Evolutionary conservation across 2,888 invertebrate genomes (phyloP), one percentile per base, ranked within the genome.

Genomic region (Macrosiphum euphorbiae): DNA sequence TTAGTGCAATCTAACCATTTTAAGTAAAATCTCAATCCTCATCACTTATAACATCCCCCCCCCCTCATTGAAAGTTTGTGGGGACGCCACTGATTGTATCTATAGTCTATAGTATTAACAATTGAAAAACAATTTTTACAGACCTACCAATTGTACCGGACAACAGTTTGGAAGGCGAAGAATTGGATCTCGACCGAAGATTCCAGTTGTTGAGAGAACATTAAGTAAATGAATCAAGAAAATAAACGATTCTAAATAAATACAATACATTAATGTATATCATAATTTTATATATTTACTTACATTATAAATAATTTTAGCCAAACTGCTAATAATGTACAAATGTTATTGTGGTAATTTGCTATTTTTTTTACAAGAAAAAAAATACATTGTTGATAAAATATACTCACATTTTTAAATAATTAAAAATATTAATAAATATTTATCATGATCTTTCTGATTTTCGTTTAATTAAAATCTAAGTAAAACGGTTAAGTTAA

Each of bases 81-180:
- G 47, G 47, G 10, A 47, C 11, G 47, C 47, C 11, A 8, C 11
- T 47, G 47, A 47, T 11, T 47, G 47, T 47, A 20, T 41, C 26
- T 4, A 91, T 58, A 24, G 3, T 41, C 26, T 4, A 91, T 58
- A 24, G 3, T 47, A 92, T 1, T 35, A 78, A 35, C 47, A 35
- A 84, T 58, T 44, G 11, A 61, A 61, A 92, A 86, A 84, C 47
- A 20, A 13, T 20, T 90, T 58, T 94, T 91, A 13, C 44, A 94
- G 94, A 94, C n/a, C 58, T 94, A 20, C 94, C 94, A 58, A 85
- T 28, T 61, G 67, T 94, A 88, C 94, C 94, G 1, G 93, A 94
- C 41, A 86, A 86, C 86, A 94, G 93, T 86, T 90, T 94, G 26
- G 93, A 94, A 94, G 61, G 67, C 44, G 92, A 89, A 84, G 93